Base-by-base conservation (phyloP, 2,113 vertebrate genomes). In the Gambusia holbrooki region DNA sequence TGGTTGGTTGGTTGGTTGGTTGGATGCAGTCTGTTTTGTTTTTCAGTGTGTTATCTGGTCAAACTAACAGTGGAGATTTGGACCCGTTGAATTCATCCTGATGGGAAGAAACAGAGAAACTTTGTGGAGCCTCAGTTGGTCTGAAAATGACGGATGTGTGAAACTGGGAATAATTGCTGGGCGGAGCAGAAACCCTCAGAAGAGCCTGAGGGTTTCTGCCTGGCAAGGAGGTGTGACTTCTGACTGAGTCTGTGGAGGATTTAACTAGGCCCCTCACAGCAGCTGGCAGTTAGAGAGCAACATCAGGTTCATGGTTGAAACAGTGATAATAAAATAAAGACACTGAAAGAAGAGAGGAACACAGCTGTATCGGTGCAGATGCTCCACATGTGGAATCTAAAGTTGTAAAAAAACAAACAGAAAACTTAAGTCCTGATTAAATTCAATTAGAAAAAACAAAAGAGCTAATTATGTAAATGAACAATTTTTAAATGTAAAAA, bases 91-190 rank as follows among this genome's bases (percentile, higher is more conserved):
- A 48, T 17, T 17, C 15, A 35, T 33, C 19, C 63, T 65, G 32
- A 25, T 2, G 25, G 63, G 4, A 65, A 1, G 30, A 70, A n/a
- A 29, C 25, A 45, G 27, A 28, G 14, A 17, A 27, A 61, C 0
- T 51, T 17, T n/a, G 28, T 32, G 1, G 7, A 19, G 66, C 32
- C 4, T 15, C n/a, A 3, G 63, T 62, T 1, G 2, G 1, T 33
- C 65, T 1, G 75, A 11, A 29, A 37, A 60, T 42, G 84, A 63
- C 66, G 74, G 67, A 64, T 62, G 77, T 69, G 77, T 72, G 70
- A 74, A 73, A 51, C 30, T 76, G 64, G 66, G 65, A 73, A 33
- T 71, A 29, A 72, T 67, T 68, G 63, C 60, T n/a, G 79, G 42
- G 71, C 5, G 67, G 71, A 69, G 72, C 61, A 29, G 45, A 0